A percentile compares a stretch with the other conserved stretches of the same genome.
Conservation (phyloP, 2,113 vertebrate genomes). For the Petrocephalus zakoni region DNA sequence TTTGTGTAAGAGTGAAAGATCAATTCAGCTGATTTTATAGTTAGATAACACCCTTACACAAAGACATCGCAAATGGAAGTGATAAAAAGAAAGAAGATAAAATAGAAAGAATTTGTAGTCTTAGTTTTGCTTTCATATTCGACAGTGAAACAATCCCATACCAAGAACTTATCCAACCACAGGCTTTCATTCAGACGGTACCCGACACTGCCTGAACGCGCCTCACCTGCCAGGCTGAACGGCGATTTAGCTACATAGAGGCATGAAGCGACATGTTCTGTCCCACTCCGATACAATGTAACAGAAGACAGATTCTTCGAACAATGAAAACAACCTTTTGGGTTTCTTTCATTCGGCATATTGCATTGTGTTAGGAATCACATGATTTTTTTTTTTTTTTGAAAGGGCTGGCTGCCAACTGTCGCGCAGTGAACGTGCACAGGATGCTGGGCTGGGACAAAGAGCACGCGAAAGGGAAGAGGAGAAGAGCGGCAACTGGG, state of each 20-base stretch:
- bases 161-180: background rate
- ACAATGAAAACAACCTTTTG: background rate
- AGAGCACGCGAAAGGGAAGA: background rate
- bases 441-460: background rate
- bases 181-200: background rate
- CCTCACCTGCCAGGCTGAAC: background rate
- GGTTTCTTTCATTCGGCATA: background rate
- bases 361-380: background rate
- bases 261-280: background rate
- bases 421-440: background rate
- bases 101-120: background rate
- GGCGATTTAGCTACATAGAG: background rate
- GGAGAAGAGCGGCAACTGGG: background rate
- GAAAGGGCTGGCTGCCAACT: background rate
- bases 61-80: background rate
- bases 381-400: too few species aligned
- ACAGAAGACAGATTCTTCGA: background rate
- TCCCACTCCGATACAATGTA: background rate
- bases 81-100: background rate
- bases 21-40: background rate
- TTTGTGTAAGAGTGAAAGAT: background rate
- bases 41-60: background rate
- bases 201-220: background rate
- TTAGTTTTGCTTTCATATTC: background rate
- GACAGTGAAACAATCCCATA: background rate